phyloP scores from a whole-genome alignment of 2,113 vertebrate genomes.

The Stegostoma tigrinum region DNA sequence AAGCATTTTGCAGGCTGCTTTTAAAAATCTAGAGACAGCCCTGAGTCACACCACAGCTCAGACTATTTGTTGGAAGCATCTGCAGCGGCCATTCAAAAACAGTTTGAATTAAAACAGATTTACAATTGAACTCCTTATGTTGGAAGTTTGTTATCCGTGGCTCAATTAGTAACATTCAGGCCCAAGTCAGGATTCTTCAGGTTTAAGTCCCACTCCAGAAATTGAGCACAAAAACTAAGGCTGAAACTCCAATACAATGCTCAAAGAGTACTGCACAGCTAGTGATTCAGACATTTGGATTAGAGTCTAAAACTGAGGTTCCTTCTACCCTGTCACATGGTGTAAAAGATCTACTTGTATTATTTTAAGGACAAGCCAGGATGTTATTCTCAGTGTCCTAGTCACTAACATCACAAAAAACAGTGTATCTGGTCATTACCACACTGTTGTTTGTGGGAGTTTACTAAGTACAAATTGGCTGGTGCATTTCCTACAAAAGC shows the following conservation, averaged over 20 bases:
- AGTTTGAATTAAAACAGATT: not conserved
- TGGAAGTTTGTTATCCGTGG: not conserved
- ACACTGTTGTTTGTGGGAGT: not conserved
- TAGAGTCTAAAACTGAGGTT: not conserved
- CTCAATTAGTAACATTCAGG: not conserved
- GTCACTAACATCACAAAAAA: too few species aligned
- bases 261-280: not conserved
- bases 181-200: not conserved
- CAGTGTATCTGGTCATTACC: not conserved
- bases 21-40: not conserved
- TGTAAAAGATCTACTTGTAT: too few species aligned
- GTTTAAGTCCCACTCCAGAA: not conserved
- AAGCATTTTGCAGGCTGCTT: not conserved
- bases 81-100: not conserved
- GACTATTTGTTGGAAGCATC: not conserved
- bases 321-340: not conserved
- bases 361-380: too few species aligned
- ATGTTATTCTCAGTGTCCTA: not conserved
- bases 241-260: not conserved
- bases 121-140: not conserved
- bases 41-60: not conserved
- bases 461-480: not conserved
- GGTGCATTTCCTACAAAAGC: not conserved
- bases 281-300: too few species aligned
- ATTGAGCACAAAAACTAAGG: not conserved